Evolutionary conservation across 1,140 invertebrate genomes (phyloP).

Genomic region (Phthorimaea operculella): DNA sequence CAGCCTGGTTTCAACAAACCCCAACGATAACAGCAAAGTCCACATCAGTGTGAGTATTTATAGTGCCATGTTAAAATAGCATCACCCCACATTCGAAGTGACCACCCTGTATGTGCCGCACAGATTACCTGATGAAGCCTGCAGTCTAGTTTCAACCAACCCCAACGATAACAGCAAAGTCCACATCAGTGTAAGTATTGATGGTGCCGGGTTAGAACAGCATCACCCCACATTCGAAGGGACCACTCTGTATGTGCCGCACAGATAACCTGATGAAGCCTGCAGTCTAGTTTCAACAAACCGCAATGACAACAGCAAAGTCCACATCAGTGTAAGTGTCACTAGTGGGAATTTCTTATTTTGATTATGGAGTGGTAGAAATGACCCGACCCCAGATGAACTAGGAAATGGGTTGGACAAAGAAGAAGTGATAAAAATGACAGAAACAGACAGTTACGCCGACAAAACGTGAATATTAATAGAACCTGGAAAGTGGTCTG

Average conservation of each 20-base stretch:
- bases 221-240: constrained; percentile 88
- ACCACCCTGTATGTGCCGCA: constrained; percentile 77
- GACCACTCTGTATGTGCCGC: constrained; percentile 76
- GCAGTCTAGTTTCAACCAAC: constrained; percentile 69
- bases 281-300: constrained; percentile 70
- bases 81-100: constrained; percentile 85
- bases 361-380: no score
- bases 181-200: constrained; percentile 61
- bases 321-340: constrained; percentile 68
- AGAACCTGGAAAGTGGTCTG: no score
- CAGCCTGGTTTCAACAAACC: constrained; percentile 69
- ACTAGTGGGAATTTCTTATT: no score
- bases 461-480: no score
- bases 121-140: constrained; percentile 65
- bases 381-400: no score
- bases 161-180: constrained; percentile 70
- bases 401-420: no score
- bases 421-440: no score
- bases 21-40: constrained; percentile 69
- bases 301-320: constrained; percentile 67
- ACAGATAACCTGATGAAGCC: constrained; percentile 63
- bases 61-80: no score
- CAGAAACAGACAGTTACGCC: no score
- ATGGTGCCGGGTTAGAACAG: no score
- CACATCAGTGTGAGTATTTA: constrained; percentile 61